These are phyloP conservation scores for Coturnix japonica DNA, from an alignment of 2,113 vertebrate genomes.

Conservation along the genomic window DNA sequence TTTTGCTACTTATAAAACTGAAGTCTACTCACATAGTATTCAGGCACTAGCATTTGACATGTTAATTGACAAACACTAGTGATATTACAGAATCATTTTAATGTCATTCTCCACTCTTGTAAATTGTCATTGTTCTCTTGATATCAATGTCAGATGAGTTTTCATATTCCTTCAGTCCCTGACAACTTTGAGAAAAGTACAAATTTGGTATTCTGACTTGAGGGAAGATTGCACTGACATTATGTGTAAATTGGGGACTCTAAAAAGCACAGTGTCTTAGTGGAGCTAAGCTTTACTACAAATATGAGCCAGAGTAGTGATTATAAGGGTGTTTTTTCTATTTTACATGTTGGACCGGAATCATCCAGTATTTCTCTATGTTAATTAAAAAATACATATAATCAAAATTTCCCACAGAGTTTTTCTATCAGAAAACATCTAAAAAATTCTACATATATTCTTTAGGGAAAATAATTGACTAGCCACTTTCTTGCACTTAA, in stretches of 20 bases:
- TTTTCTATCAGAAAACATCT: not conserved
- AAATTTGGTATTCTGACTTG: not conserved
- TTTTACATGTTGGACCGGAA: not conserved
- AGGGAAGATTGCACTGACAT: not conserved
- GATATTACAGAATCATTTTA: conserved; percentile 13
- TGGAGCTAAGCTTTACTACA: not conserved
- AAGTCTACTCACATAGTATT: not conserved
- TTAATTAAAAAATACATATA: not conserved
- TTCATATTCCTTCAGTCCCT: not conserved
- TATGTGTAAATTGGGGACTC: not conserved
- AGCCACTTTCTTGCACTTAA: not conserved
- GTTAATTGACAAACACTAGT: conserved; percentile 31
- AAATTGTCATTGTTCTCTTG: not conserved
- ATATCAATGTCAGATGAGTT: conserved; percentile 15
- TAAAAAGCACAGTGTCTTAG: not conserved
- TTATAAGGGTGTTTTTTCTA: not conserved
- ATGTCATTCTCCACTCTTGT: not conserved
- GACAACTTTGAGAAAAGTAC: not conserved
- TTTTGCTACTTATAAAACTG: not conserved
- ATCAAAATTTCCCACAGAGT: not conserved
- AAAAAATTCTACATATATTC: not conserved
- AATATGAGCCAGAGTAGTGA: rapidly evolving
- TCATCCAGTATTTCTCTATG: not conserved
- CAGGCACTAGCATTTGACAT: not conserved
- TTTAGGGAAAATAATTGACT: not conserved